phyloP scores from a whole-genome alignment of 2,797 vertebrate genomes.

The Rallus crepitans region DNA sequence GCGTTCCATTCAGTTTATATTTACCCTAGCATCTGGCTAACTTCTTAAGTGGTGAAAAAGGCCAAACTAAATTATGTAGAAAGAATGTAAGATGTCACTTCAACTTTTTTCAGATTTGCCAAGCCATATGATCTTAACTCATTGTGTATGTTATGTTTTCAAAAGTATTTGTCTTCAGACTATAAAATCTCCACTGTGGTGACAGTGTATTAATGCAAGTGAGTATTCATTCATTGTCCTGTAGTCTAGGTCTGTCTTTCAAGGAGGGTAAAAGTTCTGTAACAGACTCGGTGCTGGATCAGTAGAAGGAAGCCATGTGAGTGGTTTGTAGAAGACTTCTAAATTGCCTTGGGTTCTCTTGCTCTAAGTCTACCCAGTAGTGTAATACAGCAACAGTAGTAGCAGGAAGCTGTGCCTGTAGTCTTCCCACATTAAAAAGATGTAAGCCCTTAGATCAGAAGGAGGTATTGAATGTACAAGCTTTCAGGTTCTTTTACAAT shows the following conservation, averaged over 20 bases:
- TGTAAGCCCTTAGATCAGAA: not conserved
- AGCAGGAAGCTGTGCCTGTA: not conserved
- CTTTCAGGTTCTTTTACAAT: not conserved
- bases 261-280: not conserved
- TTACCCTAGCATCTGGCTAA: constrained; percentile 49
- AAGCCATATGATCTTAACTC: not conserved
- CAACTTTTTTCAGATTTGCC: not conserved
- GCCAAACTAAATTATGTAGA: not conserved
- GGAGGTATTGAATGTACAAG: not conserved
- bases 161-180: constrained; percentile 1
- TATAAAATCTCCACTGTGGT: not conserved
- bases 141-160: not conserved
- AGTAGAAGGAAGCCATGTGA: not conserved
- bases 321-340: not conserved
- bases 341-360: not conserved
- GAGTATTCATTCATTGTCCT: not conserved
- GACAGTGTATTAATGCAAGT: not conserved
- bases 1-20: constrained; percentile 74
- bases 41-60: constrained; percentile 32
- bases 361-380: not conserved
- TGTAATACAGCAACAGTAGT: not conserved
- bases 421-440: not conserved
- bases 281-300: not conserved
- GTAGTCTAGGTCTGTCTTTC: not conserved
- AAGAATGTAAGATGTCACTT: not conserved